Conservation (phyloP, 2,888 invertebrate species). For the Macaria liturata region DNA sequence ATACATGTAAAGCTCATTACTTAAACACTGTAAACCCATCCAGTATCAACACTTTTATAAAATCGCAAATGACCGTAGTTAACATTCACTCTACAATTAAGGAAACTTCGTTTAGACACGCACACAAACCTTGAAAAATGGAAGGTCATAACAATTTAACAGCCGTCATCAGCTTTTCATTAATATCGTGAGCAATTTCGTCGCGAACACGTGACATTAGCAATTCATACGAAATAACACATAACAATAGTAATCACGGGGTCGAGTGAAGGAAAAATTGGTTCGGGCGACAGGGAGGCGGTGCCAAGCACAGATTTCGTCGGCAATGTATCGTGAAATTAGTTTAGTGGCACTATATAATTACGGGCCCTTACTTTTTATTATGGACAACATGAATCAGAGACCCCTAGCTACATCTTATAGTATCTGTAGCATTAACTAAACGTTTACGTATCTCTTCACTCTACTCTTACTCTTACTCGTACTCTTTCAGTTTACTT, state of each 20-base stretch:
- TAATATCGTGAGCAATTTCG: constrained; percentile 56
- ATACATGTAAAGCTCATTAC: no score
- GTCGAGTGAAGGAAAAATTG: constrained; percentile 74
- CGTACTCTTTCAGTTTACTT: no score
- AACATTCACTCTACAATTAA: constrained; percentile 40
- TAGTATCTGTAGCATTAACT: no score
- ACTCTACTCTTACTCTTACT: no score
- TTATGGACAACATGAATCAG: no score
- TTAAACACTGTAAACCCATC: neutral
- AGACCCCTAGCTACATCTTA: no score
- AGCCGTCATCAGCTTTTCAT: constrained; percentile 61
- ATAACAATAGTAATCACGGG: constrained; percentile 78
- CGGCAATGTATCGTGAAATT: constrained; percentile 83
- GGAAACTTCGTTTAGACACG: constrained; percentile 39
- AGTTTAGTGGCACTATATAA: constrained; percentile 83
- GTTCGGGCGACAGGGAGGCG: constrained; percentile 69
- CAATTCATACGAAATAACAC: constrained; percentile 77
- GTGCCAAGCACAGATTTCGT: constrained; percentile 82
- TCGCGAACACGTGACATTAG: constrained; percentile 64
- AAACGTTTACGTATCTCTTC: no score
- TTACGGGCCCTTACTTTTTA: constrained; percentile 80
- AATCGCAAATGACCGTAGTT: constrained; percentile 30
- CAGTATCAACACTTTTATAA: constrained; percentile 3
- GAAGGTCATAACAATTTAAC: constrained; percentile 54
- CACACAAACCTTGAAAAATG: constrained; percentile 48